Evolutionary conservation across 92 coral and sea anemone species (phyloP), one percentile per base, ranked within the genome.

Genomic region (Desmophyllum pertusum): DNA sequence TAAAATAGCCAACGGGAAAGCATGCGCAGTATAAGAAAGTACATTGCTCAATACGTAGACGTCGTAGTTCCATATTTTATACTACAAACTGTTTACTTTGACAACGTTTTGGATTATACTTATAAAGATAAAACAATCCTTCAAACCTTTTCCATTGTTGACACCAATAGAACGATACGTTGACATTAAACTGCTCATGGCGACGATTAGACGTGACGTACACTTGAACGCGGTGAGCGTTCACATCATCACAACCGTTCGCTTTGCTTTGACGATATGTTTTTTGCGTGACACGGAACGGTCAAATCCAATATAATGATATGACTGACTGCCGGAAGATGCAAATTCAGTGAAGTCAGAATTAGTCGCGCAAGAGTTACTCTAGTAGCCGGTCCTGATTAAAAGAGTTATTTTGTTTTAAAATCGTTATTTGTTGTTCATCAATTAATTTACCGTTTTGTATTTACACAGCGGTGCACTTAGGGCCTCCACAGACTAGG

Each of bases 71-170:
- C 15, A 46, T 46, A 11, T 46, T 15, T 61, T 23, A 23, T 5
- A 2, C 0, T 19, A 18, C 25, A 59, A 21, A 9, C 30, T 27
- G 21, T 59, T 59, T 27, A 61, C 6, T 25, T 11, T 61, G 66
- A 61, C 10, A 8, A 18, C 66, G 66, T 61, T 61, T 25, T 23
- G 3, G 23, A 27, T 30, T 1, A 27, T 23, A n/a, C n/a, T n/a
- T n/a, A 30, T 61, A n/a, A 27, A 61, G 31, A 61, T n/a, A 61
- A 23, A 23, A 30, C 2, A 31, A 75, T 14, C 13, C 11, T 33
- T 42, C 79, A 75, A 50, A 75, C 79, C 79, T 50, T 51, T 75
- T 21, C 66, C 64, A 75, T 33, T 23, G 42, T 29, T 19, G 65
- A 0, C 66, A 37, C 59, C 79, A 75, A 36, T 5, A 53, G 65